Base-by-base conservation (phyloP, 2,797 vertebrate genomes). In the Morus bassanus region DNA sequence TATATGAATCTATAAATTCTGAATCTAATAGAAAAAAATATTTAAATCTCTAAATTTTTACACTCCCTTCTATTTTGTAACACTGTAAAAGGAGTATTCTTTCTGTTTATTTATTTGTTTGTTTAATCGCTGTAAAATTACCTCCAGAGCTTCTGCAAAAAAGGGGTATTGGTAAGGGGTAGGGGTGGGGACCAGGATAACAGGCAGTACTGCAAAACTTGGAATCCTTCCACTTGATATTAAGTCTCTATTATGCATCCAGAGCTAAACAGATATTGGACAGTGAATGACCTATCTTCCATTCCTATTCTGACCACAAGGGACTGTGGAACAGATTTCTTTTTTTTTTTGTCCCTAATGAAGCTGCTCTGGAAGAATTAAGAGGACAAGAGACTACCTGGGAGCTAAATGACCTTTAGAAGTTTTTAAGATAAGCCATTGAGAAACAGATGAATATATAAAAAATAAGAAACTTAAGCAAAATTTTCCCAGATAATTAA, bases 401-500 rank as follows among this genome's bases (percentile, higher is more conserved):
- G 21, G 48, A 81, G 31, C n/a, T 82, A 77, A 69, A 69, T n/a
- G 51, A 72, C 23, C 65, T 89, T 67, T 50, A 48, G 3, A 93
- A 75, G 24, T 53, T 73, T 93, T 86, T 76, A 45, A 85, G 63
- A 92, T 59, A 91, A 53, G 18, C 13, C 5, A 65, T 54, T 75
- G 35, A 81, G 45, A 54, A 86, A 85, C 54, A 91, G n/a, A 93
- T 46, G 28, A 54, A 82, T 76, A 73, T 77, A 89, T 13, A 73
- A 95, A 91, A 83, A 86, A 59, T 37, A 91, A 87, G 18, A n/a
- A 92, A 76, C 18, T 67, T 27, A 59, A 73, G 24, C 2, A 72
- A 93, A 95, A 96, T 39, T 72, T 41, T 89, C 31, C 73, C 57
- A 90, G 65, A 93, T 93, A 41, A 90, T 96, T 86, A 33, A 93